These are phyloP conservation scores for Baryphthengus martii DNA, from an alignment of 2,113 vertebrate species.

Conservation along the genomic window DNA sequence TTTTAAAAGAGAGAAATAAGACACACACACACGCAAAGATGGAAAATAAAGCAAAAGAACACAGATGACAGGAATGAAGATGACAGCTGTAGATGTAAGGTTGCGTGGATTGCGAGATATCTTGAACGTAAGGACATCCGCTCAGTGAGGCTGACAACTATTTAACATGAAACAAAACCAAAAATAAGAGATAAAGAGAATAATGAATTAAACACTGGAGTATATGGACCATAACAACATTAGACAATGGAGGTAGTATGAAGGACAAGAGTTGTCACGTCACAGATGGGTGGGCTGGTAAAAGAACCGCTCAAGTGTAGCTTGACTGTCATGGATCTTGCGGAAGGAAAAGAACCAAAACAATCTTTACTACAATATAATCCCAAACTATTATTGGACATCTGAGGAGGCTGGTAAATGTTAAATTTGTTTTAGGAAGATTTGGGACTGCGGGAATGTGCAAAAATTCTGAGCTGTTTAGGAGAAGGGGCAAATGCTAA, in stretches of 20 bases:
- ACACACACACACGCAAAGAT: neutral
- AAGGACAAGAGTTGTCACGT: neutral
- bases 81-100: rapidly evolving
- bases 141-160: neutral
- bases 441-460: neutral
- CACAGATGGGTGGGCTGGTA: rapidly evolving
- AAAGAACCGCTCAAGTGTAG: neutral
- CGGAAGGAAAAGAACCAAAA: neutral
- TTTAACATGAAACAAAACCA: neutral
- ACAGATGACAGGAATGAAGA: neutral
- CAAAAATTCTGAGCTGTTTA: neutral
- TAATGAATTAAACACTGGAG: neutral
- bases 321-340: neutral
- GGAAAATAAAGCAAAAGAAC: neutral
- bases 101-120: neutral
- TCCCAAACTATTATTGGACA: neutral
- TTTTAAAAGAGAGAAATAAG: neutral
- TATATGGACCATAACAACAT: no score
- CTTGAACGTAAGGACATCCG: neutral
- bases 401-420: neutral
- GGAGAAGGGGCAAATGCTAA: neutral
- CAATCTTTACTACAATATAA: neutral
- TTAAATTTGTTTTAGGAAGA: neutral
- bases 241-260: neutral
- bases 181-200: neutral